Percentiles rank a stretch among this genome's conserved stretches.
Evolutionary conservation across 2,113 vertebrate species (phyloP).

Genomic region (Sorex fumeus): DNA sequence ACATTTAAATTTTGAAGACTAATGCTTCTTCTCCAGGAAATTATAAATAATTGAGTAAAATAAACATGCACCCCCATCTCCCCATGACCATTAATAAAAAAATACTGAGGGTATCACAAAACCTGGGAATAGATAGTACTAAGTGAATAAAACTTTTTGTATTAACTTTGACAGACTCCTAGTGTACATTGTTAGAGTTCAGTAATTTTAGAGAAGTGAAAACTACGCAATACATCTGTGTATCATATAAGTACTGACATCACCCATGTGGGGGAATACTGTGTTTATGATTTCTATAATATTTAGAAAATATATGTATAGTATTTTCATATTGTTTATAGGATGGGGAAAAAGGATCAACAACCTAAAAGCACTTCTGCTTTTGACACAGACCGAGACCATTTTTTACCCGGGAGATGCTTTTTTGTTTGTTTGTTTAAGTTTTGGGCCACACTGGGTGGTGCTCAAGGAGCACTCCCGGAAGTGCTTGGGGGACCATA

Average conservation of each 20-base stretch:
- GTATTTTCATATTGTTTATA: neutral
- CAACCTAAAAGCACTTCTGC: neutral
- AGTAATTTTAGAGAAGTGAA: conserved; percentile 50
- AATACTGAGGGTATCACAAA: neutral
- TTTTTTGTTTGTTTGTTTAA: neutral
- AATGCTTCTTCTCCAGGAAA: conserved; percentile 60
- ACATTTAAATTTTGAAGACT: conserved; percentile 72
- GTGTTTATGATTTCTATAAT: neutral
- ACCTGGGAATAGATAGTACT: too few species aligned
- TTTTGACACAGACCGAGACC: conserved; percentile 8
- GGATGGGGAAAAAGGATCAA: neutral
- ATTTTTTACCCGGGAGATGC: neutral
- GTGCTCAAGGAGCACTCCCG: too few species aligned
- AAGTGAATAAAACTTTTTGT: neutral
- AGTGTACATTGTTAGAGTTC: neutral
- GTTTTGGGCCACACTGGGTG: too few species aligned
- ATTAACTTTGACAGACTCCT: neutral
- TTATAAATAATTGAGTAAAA: conserved; percentile 54
- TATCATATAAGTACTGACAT: neutral
- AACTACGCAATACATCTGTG: neutral
- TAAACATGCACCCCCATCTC: neutral
- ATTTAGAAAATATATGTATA: neutral
- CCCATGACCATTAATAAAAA: neutral
- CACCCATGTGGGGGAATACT: neutral
- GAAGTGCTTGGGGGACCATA: too few species aligned